Conservation (phyloP, 2,113 vertebrate species). For the Grammomys dolichurus region DNA sequence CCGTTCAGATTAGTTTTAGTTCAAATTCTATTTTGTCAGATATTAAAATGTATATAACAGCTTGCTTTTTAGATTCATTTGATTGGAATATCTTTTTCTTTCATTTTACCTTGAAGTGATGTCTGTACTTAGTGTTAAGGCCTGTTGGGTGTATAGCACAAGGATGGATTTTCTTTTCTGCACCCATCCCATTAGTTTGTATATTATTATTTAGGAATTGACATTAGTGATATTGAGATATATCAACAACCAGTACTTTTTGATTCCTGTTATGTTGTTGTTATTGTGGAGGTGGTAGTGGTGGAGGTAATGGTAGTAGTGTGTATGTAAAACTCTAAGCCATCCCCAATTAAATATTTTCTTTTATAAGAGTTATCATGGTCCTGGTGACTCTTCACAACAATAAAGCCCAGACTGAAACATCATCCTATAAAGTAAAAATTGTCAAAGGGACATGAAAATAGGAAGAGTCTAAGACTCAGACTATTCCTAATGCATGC, state of each 20-base stretch:
- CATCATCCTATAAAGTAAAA: neutral
- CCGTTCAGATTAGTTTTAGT: neutral
- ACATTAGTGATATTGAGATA: neutral
- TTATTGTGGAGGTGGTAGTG: neutral
- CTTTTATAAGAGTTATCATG: no score
- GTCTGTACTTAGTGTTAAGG: neutral
- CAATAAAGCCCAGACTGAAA: neutral
- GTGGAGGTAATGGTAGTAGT: neutral
- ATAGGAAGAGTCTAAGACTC: neutral
- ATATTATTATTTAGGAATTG: neutral
- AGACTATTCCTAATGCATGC: neutral
- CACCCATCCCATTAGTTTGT: neutral
- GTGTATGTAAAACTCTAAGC: no score
- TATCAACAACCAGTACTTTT: neutral
- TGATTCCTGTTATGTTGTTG: neutral
- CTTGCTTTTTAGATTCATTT: neutral
- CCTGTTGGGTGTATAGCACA: neutral
- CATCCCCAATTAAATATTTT: no score
- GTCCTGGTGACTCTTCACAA: neutral
- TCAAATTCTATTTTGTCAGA: neutral
- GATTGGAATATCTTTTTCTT: neutral
- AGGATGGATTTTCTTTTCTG: neutral
- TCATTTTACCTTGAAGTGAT: neutral
- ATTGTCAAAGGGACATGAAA: neutral
- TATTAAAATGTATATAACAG: neutral